A percentile compares a stretch with the other conserved stretches of the same genome.
Evolutionary conservation across 2,113 vertebrate genomes (phyloP).

Genomic region (Amblyornis subalaris): DNA sequence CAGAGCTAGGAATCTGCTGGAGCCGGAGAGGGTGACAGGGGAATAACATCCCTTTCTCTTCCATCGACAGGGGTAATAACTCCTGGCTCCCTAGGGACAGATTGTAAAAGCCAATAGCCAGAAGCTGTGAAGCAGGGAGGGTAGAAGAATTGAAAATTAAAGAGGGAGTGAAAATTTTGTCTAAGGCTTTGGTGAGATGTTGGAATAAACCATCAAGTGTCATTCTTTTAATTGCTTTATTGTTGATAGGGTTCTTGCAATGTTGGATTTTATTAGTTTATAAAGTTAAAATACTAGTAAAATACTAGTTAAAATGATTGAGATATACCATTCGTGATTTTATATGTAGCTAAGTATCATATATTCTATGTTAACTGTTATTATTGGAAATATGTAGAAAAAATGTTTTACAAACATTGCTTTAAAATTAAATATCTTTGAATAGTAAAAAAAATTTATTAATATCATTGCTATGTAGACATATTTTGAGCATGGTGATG

Average conservation of each 20-base stretch:
- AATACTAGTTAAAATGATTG: conserved; percentile 22
- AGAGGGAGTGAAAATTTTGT: conserved; percentile 79
- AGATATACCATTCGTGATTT: neutral
- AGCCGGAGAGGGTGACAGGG: conserved; percentile 90
- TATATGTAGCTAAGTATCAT: neutral
- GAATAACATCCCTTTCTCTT: conserved; percentile 99
- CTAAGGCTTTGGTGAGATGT: conserved; percentile 65
- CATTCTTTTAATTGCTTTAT: conserved; percentile 64
- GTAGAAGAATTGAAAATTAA: conserved; percentile 98
- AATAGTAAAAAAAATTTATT: neutral
- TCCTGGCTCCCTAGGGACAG: conserved; percentile 97
- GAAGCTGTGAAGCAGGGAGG: conserved; percentile 95
- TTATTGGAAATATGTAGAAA: neutral
- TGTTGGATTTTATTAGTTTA: conserved; percentile 36
- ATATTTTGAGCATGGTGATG: neutral
- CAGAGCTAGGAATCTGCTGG: conserved; percentile 87
- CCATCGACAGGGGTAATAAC: conserved; percentile 99
- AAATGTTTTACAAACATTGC: neutral
- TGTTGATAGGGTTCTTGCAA: conserved; percentile 30
- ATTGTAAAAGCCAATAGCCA: conserved; percentile 99
- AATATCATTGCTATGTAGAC: neutral
- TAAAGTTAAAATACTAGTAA: conserved; percentile 1
- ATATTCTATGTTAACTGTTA: neutral
- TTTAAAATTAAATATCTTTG: neutral
- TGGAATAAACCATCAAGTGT: conserved; percentile 69